Evolutionary conservation across 2,797 vertebrate genomes (phyloP), one percentile per base, ranked within the genome.

Genomic region (Euphonia xanthogaster): DNA sequence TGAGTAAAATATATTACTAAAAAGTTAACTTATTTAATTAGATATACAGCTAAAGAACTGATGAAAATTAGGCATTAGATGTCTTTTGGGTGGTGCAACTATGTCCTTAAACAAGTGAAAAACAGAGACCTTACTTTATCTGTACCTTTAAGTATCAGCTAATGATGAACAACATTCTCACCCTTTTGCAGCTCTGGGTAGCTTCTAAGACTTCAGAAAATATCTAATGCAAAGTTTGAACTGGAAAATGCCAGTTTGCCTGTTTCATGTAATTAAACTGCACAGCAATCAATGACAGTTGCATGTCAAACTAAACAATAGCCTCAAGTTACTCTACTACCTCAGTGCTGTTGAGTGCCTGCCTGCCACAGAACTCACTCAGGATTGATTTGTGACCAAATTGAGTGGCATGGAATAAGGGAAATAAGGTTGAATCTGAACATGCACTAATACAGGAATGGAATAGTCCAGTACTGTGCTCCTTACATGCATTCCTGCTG

Each of bases 281-380:
- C 78, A 39, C 39, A 68, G 62, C 63, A 92, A 88, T 80, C 85
- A 86, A 74, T 72, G 68, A 85, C 50, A 57, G 42, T 54, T 65
- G 54, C 47, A 35, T 68, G 61, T 85, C 86, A 92, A 93, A 93
- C 54, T 83, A 92, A 96, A 90, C 65, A 96, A 92, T 30, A 90
- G n/a, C 73, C 62, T 83, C 50, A 72, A 53, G 42, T 80, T 88
- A 80, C 54, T 54, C 50, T 83, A 27, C 67, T 57, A 42, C 31
- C 10, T 90, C 45, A 16, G 58, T 67, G 51, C 30, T 76, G 58
- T 73, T 50, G 47, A 65, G 54, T 57, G 67, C 18, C 53, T 96
- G 53, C 48, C 24, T 96, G 53, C 31, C 35, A 67, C 33, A 71
- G 61, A 86, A 83, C 23, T 80, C 30, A 31, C 37, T 27, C 23